Evolutionary conservation across 2,888 invertebrate genomes (phyloP), one percentile per base, ranked within the genome.

Genomic region (Tipula unca): DNA sequence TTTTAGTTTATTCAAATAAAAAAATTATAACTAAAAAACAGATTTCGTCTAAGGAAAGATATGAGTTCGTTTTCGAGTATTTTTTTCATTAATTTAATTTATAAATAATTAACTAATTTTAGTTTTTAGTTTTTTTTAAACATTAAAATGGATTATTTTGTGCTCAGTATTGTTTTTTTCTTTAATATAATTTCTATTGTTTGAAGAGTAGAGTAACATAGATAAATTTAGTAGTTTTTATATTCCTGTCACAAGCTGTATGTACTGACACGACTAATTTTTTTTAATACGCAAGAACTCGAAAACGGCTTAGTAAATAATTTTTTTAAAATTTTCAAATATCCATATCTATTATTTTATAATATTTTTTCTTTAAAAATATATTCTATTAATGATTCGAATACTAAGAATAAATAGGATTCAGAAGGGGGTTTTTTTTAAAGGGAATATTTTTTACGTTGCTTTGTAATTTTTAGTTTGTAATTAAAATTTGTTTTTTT

Each of bases 331-430:
- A 69, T 69, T 69, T 69, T 69, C 69, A 69, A 69, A 69, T 69
- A 69, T 69, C 69, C 69, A 69, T 69, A 69, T 69, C 69, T 69
- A 69, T 69, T 69, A 69, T 69, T 69, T 69, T 25, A 69, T 69
- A 25, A 69, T 48, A n/a, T 48, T 69, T 69, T 25, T 69, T 69
- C 69, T 69, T 69, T 69, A 69, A 69, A 69, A 69, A 69, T 69
- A 69, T 25, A 69, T 69, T 69, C 69, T 69, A 69, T 69, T 69
- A 69, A 69, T 69, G 69, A 69, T 69, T 69, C 13, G 69, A 69
- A 69, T 69, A 69, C 69, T 69, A 69, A 69, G 69, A 69, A 69
- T 69, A 69, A 69, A 69, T 69, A 69, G 69, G 69, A 69, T 69
- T 69, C 69, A 25, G 69, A 69, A 69, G 69, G 42, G 42, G 48